Evolutionary conservation across 1,140 invertebrate species (phyloP), one percentile per base, ranked within the genome.

Genomic region (Trichomalopsis sarcophagae): DNA sequence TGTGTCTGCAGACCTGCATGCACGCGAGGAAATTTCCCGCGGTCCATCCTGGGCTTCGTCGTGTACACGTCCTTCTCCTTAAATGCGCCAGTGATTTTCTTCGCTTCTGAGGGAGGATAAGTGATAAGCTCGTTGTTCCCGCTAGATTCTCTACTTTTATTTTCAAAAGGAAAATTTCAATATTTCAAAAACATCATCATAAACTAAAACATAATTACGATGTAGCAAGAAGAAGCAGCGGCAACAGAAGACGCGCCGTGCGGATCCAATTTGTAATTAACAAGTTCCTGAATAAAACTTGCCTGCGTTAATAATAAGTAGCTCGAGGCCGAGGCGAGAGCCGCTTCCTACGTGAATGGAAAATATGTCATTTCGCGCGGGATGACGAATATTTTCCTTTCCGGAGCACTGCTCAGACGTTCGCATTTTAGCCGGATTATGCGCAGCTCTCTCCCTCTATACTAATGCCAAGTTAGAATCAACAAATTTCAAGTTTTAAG

Each of bases 401-500:
- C 50, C 14, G 17, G 23, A 74, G 14, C 3, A 10, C 21, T 13
- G 30, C 66, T 62, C 47, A 79, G 75, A 79, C 66, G 66, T 17
- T 50, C 40, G 66, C 40, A 71, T 80, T 84, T 84, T 74, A 66
- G 66, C 10, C 75, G 82, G 75, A 77, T 78, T 84, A 84, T 36
- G 33, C 62, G 17, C n/a, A 77, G 27, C 44, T 76, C 23, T 11
- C 11, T 66, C 79, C 27, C 50, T 55, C 50, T n/a, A 27, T 44
- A 40, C 75, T 77, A 86, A 86, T 75, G 71, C 69, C 7, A 81
- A 84, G 76, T 86, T 84, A 86, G 85, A 86, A 84, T 83, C 81
- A 84, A 86, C 85, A 81, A 84, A 86, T 83, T 83, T 83, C 74
- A 81, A 84, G 81, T 86, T 84, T 84, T 84, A 86, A 86, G 85